Conservation (phyloP, 30 jellyfish, hydroid and myxozoan genomes). For the Cassiopea andromeda region DNA sequence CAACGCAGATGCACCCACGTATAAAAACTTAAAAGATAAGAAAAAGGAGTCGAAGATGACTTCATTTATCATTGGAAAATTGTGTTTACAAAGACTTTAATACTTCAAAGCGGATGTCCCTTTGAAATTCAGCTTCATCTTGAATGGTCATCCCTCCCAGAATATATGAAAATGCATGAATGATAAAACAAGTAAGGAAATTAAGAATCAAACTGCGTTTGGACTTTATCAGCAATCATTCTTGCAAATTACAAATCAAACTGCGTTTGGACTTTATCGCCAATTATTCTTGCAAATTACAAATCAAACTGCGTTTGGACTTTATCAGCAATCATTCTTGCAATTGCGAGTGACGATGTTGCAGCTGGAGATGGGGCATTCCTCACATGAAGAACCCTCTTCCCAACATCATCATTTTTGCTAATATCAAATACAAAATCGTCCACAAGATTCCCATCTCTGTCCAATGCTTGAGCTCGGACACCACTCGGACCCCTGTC, state of each 20-base stretch:
- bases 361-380: conserved; percentile 99
- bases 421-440: conserved; percentile 91
- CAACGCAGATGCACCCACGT: too few relatives aligned
- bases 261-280: conserved; percentile 68
- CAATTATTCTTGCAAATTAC: conserved; percentile 89
- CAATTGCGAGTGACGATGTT: conserved; percentile 95
- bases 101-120: too few relatives aligned
- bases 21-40: too few relatives aligned
- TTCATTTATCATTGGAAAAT: too few relatives aligned
- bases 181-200: neutral
- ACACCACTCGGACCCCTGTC: conserved; percentile 98
- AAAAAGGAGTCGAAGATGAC: too few relatives aligned
- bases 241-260: conserved; percentile 76
- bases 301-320: conserved; percentile 45
- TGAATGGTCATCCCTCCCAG: too few relatives aligned
- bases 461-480: conserved; percentile 93
- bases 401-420: conserved; percentile 75
- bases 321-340: conserved; percentile 90
- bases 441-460: conserved; percentile 82
- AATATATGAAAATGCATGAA: too few relatives aligned
- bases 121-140: too few relatives aligned
- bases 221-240: conserved; percentile 87
- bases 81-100: too few relatives aligned
- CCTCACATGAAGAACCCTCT: conserved; percentile 91
- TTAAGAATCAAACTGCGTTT: conserved; percentile 37